phyloP scores from a whole-genome alignment of 2,888 invertebrate species.

The Cheilosia vernalis region DNA sequence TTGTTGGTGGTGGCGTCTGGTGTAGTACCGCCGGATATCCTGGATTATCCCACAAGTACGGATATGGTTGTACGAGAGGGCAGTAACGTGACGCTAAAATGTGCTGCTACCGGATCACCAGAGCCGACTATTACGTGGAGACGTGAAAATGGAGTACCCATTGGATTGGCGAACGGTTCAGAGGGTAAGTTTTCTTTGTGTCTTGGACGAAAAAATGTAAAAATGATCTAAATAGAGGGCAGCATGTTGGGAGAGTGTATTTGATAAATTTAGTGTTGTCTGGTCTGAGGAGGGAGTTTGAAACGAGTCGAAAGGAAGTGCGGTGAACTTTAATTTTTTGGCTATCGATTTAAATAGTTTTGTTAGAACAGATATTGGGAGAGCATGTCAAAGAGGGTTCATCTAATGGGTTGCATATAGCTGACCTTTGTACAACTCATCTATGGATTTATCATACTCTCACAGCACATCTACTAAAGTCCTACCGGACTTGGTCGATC shows the following conservation, averaged over 20 bases:
- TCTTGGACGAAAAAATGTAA: constrained; percentile 16
- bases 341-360: neutral
- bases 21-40: constrained; percentile 93
- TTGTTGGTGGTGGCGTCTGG: constrained; percentile 75
- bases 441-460: too few relatives aligned
- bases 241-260: constrained; percentile 45
- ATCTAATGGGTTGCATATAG: too few relatives aligned
- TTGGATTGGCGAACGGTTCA: constrained; percentile 88
- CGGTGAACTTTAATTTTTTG: neutral
- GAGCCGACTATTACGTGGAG: constrained; percentile 94
- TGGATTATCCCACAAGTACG: constrained; percentile 92
- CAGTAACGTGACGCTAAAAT: constrained; percentile 92
- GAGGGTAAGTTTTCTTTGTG: constrained; percentile 85
- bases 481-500: too few relatives aligned
- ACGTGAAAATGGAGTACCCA: constrained; percentile 91
- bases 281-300: constrained; percentile 27
- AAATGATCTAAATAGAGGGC: constrained; percentile 64
- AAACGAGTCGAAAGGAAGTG: constrained; percentile 7
- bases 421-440: too few relatives aligned
- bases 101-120: constrained; percentile 94
- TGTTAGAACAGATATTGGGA: neutral
- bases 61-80: constrained; percentile 95
- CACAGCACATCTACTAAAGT: too few relatives aligned
- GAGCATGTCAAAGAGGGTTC: neutral
- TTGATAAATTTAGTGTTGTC: constrained; percentile 65